Conservation (phyloP, 2,888 invertebrate species). For the Caenorhabditis afra region DNA sequence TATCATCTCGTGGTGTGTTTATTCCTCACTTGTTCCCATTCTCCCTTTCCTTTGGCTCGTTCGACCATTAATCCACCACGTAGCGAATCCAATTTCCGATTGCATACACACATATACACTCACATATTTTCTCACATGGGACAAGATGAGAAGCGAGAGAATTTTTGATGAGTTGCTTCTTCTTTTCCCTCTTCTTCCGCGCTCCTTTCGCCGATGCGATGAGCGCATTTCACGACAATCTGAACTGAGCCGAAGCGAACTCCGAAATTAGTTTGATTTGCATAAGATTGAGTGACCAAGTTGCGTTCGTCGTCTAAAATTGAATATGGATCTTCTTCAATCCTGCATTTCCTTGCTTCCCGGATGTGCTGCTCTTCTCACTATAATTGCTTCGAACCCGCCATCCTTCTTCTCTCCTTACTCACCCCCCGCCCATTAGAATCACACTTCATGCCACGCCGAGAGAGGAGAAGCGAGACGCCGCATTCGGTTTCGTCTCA, state of each 20-base stretch:
- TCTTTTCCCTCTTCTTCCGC: neutral
- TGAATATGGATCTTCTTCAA: conserved; percentile 60
- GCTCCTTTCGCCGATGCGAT: too few relatives aligned
- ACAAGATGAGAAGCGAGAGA: conserved; percentile 21
- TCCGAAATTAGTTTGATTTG: conserved; percentile 54
- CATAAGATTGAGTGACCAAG: conserved; percentile 37
- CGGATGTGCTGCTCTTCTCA: conserved; percentile 41
- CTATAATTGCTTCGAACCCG: conserved; percentile 48
- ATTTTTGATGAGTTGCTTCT: conserved; percentile 54
- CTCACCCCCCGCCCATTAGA: conserved; percentile 39
- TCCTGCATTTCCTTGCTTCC: conserved; percentile 46
- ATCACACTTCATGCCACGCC: conserved; percentile 41
- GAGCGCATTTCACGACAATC: conserved; percentile 6
- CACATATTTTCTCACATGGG: conserved; percentile 44
- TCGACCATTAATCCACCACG: conserved; percentile 19
- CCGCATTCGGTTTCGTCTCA: conserved; percentile 41
- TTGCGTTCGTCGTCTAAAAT: conserved; percentile 35
- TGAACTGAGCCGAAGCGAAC: too few relatives aligned
- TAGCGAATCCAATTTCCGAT: conserved; percentile 36
- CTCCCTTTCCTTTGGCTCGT: neutral
- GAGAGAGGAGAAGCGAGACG: conserved; percentile 7
- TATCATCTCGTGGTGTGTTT: too few relatives aligned
- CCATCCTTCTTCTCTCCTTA: neutral
- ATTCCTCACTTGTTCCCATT: neutral
- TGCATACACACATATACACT: conserved; percentile 17